Base-by-base conservation (phyloP, 2,113 vertebrate genomes). In the Malaclemys terrapin region DNA sequence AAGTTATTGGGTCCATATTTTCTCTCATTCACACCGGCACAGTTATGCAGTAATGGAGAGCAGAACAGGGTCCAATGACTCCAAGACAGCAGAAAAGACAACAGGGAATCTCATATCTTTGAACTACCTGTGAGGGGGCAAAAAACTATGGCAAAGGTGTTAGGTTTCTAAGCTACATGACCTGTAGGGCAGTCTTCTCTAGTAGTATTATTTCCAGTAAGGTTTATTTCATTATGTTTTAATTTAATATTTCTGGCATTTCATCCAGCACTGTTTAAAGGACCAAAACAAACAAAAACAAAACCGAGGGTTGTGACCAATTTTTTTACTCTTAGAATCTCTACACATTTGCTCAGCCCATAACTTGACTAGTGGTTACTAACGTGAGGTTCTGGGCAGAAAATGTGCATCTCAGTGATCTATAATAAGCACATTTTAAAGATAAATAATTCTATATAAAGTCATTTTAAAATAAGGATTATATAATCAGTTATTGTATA, bases 391-490 rank as follows among this genome's bases (percentile, higher is more conserved):
- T 53, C 29, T 13, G 14, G 45, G 25, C 47, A 94, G 82, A 84
- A 54, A n/a, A 2, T 0, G 0, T 17, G 3, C 31, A 24, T 93
- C 79, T 87, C 24, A 52, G 22, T 35, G 31, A 35, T 35, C 29
- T 35, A 65, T 65, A 16, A 35, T 35, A 65, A 65, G 59, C 59
- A 65, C 59, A 16, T 16, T 65, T 65, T 35, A 65, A 65, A 65
- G 14, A 35, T 35, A 65, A 31, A 35, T 65, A 65, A 65, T 65
- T 65, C 59, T 31, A 65, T 31, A 59, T 65, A 65, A 65, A 65
- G 14, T 65, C 35, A 25, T 31, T 94, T 62, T 80, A 82, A 89
- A 93, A 52, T 54, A 82, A 42, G 6, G 25, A 12, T 84, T 85
- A 5, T 20, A 13, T 90, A 93, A 59, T 59, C 57, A 29, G 27